Evolutionary conservation across 2,113 vertebrate genomes (phyloP).

Genomic region (Corythornis cristatus): DNA sequence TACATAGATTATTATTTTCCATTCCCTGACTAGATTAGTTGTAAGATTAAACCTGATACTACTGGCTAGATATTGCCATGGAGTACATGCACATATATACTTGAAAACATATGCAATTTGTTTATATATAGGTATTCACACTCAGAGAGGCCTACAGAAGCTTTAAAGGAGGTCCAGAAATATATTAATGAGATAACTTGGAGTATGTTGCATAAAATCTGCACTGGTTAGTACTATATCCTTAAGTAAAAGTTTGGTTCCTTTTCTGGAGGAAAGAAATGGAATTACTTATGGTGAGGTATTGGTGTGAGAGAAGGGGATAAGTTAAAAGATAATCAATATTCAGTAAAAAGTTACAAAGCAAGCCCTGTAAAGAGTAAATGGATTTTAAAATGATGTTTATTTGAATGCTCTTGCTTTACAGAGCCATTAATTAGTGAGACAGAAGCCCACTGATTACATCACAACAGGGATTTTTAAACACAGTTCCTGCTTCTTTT

Average conservation of each 20-base stretch:
- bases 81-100: not conserved
- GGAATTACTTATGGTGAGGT: not conserved
- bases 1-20: conserved; percentile 30
- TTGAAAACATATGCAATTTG: not conserved
- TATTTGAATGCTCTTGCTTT: not conserved
- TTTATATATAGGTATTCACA: not conserved
- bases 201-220: not conserved
- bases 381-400: not conserved
- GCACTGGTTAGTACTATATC: not conserved
- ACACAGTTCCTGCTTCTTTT: not conserved
- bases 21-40: not conserved
- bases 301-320: not conserved
- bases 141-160: not conserved
- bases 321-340: conserved; percentile 31
- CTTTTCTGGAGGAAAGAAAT: not conserved
- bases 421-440: not conserved
- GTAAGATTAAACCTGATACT: not conserved
- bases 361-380: not conserved
- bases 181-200: not conserved
- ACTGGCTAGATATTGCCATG: not conserved
- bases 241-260: not conserved
- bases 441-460: not conserved
- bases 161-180: not conserved
- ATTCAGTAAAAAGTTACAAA: conserved; percentile 4
- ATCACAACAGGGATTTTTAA: not conserved